Evolutionary conservation across 2,797 vertebrate genomes (phyloP).

Genomic region (Pseudocheirus occidentalis): DNA sequence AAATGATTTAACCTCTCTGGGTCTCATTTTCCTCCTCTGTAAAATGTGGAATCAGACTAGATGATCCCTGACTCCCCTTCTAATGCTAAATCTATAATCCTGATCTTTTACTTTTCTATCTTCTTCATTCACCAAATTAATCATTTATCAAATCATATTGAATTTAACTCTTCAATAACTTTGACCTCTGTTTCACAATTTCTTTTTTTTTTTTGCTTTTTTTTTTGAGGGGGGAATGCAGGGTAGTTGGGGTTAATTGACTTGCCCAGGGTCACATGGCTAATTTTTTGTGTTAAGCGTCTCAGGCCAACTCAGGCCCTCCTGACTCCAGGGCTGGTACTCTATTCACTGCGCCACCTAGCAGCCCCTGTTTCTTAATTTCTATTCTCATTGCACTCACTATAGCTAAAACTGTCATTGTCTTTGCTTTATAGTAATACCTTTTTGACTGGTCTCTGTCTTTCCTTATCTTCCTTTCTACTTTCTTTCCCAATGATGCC

Average conservation of each 20-base stretch:
- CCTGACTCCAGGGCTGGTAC: too few relatives aligned
- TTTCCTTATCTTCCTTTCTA: neutral
- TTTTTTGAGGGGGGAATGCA: too few relatives aligned
- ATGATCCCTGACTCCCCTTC: neutral
- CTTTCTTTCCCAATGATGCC: neutral
- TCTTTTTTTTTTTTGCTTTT: neutral
- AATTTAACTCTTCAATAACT: neutral
- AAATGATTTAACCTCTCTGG: conserved; percentile 1
- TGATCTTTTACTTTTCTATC: neutral
- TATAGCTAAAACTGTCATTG: neutral
- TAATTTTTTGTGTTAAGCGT: too few relatives aligned
- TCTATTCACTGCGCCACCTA: too few relatives aligned
- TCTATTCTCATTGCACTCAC: neutral
- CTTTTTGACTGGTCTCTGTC: neutral
- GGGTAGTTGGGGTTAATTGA: too few relatives aligned
- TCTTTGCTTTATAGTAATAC: neutral
- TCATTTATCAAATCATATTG: neutral
- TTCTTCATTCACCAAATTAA: neutral
- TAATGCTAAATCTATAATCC: neutral
- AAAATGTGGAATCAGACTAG: conserved; percentile 21
- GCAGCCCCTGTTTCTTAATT: neutral
- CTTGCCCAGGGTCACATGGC: too few relatives aligned
- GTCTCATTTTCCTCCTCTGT: conserved; percentile 8
- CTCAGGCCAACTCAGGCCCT: too few relatives aligned
- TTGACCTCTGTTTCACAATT: neutral